phyloP scores from a whole-genome alignment of 1,140 invertebrate species.

The Drosophila mauritiana region DNA sequence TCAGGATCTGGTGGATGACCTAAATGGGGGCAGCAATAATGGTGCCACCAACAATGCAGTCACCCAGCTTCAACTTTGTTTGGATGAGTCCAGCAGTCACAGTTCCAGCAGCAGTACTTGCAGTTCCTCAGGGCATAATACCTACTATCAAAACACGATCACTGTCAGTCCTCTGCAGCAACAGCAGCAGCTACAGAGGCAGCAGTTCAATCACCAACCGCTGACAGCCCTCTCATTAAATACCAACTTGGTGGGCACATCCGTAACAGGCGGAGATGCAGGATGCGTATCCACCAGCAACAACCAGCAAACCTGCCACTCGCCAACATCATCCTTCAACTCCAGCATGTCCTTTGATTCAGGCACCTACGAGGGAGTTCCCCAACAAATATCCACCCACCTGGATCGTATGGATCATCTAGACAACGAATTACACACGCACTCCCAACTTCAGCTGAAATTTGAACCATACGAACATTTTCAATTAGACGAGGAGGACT shows the following conservation, averaged over 20 bases:
- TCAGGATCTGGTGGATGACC: constrained; percentile 92
- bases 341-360: constrained; percentile 89
- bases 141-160: constrained; percentile 16
- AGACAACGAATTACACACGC: constrained; percentile 10
- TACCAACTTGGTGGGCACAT: constrained; percentile 32
- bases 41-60: constrained; percentile 4
- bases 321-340: constrained; percentile 92
- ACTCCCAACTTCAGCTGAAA: constrained; percentile 84
- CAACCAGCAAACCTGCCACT: constrained; percentile 78
- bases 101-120: constrained; percentile 65
- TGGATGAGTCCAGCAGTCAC: constrained; percentile 86
- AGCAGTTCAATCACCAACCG: constrained; percentile 68
- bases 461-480: constrained; percentile 90
- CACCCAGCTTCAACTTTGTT: constrained; percentile 58
- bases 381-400: constrained; percentile 62
- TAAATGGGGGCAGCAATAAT: constrained; percentile 45
- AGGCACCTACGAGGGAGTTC: constrained; percentile 80
- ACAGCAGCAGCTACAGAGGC: constrained; percentile 69
- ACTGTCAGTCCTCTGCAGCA: constrained; percentile 67
- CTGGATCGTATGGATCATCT: constrained; percentile 14
- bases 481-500: constrained; percentile 86
- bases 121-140: constrained; percentile 42
- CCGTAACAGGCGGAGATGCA: neutral
- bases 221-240: constrained; percentile 65
- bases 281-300: neutral